Evolutionary conservation across 1,140 invertebrate species (phyloP).

Genomic region (Anthonomus grandis): DNA sequence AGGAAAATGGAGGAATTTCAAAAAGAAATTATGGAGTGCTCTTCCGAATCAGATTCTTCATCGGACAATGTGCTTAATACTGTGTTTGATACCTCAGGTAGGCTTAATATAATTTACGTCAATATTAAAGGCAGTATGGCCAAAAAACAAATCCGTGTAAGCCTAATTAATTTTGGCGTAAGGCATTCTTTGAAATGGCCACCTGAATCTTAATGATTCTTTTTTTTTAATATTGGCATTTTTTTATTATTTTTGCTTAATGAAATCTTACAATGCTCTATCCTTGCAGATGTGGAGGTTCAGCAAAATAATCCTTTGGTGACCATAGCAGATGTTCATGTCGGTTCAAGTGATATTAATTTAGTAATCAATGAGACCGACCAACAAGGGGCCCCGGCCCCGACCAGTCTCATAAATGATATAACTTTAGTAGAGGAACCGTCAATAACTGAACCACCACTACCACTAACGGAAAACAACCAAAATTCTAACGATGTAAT

Average conservation of each 20-base stretch:
- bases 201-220: background rate
- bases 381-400: too few species aligned
- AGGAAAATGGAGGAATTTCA: too few species aligned
- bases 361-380: background rate
- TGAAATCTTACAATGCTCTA: background rate
- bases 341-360: background rate
- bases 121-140: background rate
- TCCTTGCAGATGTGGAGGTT: background rate
- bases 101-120: background rate
- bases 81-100: background rate
- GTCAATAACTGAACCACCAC: background rate
- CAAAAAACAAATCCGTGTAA: background rate
- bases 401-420: too few species aligned
- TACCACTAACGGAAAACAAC: background rate
- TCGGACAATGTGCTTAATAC: background rate
- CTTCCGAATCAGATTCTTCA: background rate
- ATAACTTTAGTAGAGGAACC: too few species aligned
- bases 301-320: background rate
- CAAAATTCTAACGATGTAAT: background rate
- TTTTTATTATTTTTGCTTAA: background rate
- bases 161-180: background rate
- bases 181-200: background rate
- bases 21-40: too few species aligned
- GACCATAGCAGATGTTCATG: background rate
- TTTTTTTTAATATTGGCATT: background rate